Evolutionary conservation across 2,888 invertebrate genomes (phyloP).

Genomic region (Aleiodes testaceus): DNA sequence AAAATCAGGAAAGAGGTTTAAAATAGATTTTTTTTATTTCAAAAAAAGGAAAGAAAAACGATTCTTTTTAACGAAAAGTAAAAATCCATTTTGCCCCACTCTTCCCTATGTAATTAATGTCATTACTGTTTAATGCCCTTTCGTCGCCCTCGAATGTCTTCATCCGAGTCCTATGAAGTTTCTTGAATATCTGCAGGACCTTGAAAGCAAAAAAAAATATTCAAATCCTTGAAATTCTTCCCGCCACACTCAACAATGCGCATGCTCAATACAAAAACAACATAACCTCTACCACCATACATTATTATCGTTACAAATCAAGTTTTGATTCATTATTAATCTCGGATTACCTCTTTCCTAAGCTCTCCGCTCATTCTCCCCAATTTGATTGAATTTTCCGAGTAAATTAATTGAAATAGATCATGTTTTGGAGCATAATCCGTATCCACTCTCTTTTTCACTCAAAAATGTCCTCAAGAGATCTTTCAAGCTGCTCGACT

Average conservation of each 20-base stretch:
- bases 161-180: constrained; percentile 81
- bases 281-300: constrained; percentile 4
- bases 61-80: too few species aligned
- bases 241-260: constrained; percentile 7
- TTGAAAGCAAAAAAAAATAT: constrained; percentile 57
- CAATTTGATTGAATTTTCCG: not conserved
- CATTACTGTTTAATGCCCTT: constrained; percentile 75
- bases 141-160: constrained; percentile 81
- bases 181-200: constrained; percentile 83
- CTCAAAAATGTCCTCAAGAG: constrained; percentile 10
- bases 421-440: constrained; percentile 17
- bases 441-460: constrained; percentile 20
- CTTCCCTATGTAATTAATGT: not conserved
- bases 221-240: constrained; percentile 15
- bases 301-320: not conserved
- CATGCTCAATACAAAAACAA: constrained; percentile 3
- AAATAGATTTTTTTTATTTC: too few species aligned
- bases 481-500: not conserved
- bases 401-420: not conserved
- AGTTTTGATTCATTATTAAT: not conserved
- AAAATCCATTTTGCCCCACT: not conserved
- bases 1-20: too few species aligned
- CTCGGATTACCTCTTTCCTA: constrained; percentile 50
- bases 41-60: too few species aligned
- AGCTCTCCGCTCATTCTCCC: constrained; percentile 51